Base-by-base conservation (phyloP, 2,888 invertebrate species). In the Hypolimnas misippus region DNA sequence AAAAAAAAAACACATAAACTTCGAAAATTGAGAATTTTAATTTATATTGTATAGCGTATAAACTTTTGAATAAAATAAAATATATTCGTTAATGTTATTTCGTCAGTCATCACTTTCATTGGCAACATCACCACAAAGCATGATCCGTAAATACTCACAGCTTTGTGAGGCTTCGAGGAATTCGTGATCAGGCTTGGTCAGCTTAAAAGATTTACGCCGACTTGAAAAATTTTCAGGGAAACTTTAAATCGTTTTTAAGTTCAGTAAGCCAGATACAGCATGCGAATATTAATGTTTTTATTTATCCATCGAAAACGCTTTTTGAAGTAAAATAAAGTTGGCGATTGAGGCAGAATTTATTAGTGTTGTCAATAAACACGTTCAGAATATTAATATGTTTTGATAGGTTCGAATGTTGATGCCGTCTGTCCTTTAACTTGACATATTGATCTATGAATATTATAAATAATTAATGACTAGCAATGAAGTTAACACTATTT, bases 181-280 rank as follows among this genome's bases (percentile, higher is more conserved):
- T 59, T 59, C 62, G 62, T 57, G 62, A 53, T 57, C 46, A 35
- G 57, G 21, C 57, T 57, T 58, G 51, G 51, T 29, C 8, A 33
- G 38, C 58, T 58, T 33, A 44, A 42, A 59, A 52, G 65, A 58
- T 59, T 55, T 62, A 21, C 12, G 40, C 31, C 16, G 42, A 42
- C 55, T 60, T 66, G 56, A 57, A 66, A 54, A 56, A 60, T n/a
- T 60, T 63, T 60, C 59, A 51, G 46, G 16, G 33, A 62, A 66
- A 60, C 63, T 63, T 66, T 53, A 60, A 66, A 63, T 56, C 65
- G 58, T 46, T 55, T 54, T 46, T 19, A 62, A 65, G 55, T 62
- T 62, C 44, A 10, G 33, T 62, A 52, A 62, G 51, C 52, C 35
- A 21, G 58, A 46, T 52, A 53, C 55, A 55, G 58, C 46, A 40